Evolutionary conservation across 2,797 vertebrate species (phyloP), one percentile per base, ranked within the genome.

Genomic region (Sylvilagus floridanus): DNA sequence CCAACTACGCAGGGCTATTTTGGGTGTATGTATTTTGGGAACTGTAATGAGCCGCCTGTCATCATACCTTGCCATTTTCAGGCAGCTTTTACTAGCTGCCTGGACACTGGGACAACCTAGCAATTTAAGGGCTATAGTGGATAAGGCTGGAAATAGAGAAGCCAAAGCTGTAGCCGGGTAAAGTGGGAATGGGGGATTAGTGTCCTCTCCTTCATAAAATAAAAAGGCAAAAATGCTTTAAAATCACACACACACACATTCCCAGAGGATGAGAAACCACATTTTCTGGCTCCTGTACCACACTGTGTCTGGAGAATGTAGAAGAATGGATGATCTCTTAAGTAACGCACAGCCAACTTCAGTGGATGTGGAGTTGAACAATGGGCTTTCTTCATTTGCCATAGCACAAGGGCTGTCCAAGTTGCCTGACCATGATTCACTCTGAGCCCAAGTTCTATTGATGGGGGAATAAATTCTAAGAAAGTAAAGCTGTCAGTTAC

Each of bases 91-190:
- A 88, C 97, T 92, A 77, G 95, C 94, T 21, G 22, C 93, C 86
- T 83, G 92, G 93, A 96, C 86, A 88, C 2, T 7, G 83, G 85
- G 30, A 85, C 92, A 97, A 96, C 95, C 95, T 96, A 97, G 96
- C 88, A 97, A 97, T 97, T 97, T 97, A 94, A 81, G 95, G 92
- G 95, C 95, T 97, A 96, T 96, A 96, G 96, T 96, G 76, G 96
- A 97, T 54, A 0, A 81, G 73, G 93, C 93, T 96, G 92, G 95
- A 97, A 97, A 97, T 97, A 97, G 96, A 96, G 90, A 32, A 32
- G 37, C 82, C 32, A 0, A 3, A 30, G 87, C n/a, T n/a, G 5
- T 37, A 50, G 76, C 50, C 17, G 82, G 72, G 35, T 47, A 42
- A 62, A 77, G 16, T 37, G 32, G 21, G 54, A 66, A 77, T 35